phyloP scores from a whole-genome alignment of 2,797 vertebrate genomes.

The Myripristis jacobus region DNA sequence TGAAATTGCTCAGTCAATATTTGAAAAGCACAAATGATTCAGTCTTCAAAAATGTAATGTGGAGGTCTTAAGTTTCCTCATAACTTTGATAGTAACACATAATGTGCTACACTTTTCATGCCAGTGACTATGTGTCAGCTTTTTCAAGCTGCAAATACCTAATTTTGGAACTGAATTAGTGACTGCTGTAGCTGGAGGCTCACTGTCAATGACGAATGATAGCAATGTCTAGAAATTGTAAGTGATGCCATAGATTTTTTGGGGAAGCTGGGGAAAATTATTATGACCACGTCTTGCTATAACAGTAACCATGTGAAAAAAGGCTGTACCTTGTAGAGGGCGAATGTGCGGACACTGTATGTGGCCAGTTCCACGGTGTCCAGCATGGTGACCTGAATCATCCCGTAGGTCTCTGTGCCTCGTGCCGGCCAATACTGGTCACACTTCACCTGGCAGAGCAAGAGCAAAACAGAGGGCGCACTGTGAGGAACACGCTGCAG shows the following conservation, averaged over 20 bases:
- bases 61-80: constrained; percentile 30
- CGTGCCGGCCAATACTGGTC: constrained; percentile 95
- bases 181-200: constrained; percentile 40
- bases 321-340: constrained; percentile 91
- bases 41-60: constrained; percentile 34
- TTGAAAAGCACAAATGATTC: constrained; percentile 38
- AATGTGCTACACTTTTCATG: constrained; percentile 44
- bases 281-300: background rate
- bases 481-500: constrained; percentile 56
- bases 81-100: constrained; percentile 37
- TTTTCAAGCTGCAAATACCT: constrained; percentile 10
- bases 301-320: constrained; percentile 32
- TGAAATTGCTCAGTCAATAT: constrained; percentile 32
- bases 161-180: constrained; percentile 37
- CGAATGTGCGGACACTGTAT: constrained; percentile 94
- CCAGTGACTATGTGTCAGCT: constrained; percentile 33
- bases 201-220: constrained; percentile 58
- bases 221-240: constrained; percentile 53
- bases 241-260: background rate
- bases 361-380: constrained; percentile 95
- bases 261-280: constrained; percentile 23
- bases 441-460: constrained; percentile 90
- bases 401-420: constrained; percentile 86
- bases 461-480: constrained; percentile 44
- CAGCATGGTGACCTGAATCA: constrained; percentile 95